Evolutionary conservation across 2,797 vertebrate genomes (phyloP), one percentile per base, ranked within the genome.

Genomic region (Notolepis coatsorum): DNA sequence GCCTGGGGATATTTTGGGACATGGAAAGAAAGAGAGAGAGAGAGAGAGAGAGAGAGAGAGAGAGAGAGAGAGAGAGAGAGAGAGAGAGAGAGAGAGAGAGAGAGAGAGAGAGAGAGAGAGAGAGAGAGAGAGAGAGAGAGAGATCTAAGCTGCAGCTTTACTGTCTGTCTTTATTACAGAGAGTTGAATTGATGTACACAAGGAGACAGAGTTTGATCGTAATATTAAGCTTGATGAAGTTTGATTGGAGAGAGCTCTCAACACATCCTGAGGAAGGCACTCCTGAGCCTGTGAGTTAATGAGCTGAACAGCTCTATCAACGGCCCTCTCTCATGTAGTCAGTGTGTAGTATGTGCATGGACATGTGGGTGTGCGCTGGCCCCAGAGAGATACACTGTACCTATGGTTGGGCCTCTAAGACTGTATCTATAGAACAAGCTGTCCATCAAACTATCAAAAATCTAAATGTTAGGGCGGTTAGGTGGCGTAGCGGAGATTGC

Each of bases 21-120:
- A 69, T 80, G 84, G 84, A 85, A 82, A 82, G 85, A n/a, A n/a
- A n/a, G n/a, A n/a, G n/a, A n/a, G n/a, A 5, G 18, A 54, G 24
- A 27, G 18, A n/a, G 15, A 37, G 10, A 37, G 6, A 25, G 21
- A n/a, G n/a, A n/a, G n/a, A n/a, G n/a, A n/a, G n/a, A n/a, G n/a
- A n/a, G n/a, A n/a, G n/a, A n/a, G n/a, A n/a, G n/a, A n/a, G n/a
- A n/a, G n/a, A n/a, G n/a, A n/a, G n/a, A n/a, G n/a, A n/a, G n/a
- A n/a, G n/a, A n/a, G n/a, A n/a, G n/a, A n/a, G n/a, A n/a, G n/a
- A n/a, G n/a, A n/a, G n/a, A n/a, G n/a, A n/a, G n/a, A n/a, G n/a
- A n/a, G n/a, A n/a, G n/a, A n/a, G n/a, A n/a, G n/a, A n/a, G n/a
- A n/a, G n/a, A n/a, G n/a, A n/a, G n/a, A n/a, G n/a, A n/a, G n/a